phyloP scores from a whole-genome alignment of 1,140 invertebrate genomes.

The Stenopsyche tienmushanensis region DNA sequence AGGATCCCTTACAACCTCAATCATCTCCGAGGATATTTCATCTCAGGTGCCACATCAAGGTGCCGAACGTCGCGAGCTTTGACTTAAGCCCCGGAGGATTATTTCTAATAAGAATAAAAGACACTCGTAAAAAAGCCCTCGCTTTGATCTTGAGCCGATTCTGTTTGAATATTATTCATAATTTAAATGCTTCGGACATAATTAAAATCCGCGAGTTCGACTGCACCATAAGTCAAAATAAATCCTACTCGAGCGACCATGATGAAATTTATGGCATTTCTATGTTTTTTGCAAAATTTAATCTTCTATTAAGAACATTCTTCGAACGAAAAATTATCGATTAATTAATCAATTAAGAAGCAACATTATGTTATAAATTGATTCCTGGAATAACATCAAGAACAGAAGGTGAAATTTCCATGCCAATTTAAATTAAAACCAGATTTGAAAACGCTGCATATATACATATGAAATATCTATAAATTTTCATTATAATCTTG shows the following conservation, averaged over 20 bases:
- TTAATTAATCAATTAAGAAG: no score
- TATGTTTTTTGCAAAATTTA: no score
- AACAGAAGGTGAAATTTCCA: no score
- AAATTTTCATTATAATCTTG: no score
- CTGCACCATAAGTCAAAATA: slow-evolving; percentile 1
- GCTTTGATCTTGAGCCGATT: slow-evolving; percentile 25
- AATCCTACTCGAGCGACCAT: background rate
- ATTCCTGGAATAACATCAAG: no score
- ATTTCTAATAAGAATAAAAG: slow-evolving; percentile 17
- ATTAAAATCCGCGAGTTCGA: background rate
- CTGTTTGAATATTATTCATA: slow-evolving; percentile 17
- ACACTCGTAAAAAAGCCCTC: slow-evolving; percentile 21
- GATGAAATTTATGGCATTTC: background rate
- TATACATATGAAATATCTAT: no score
- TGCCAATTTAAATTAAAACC: no score
- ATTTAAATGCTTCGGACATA: background rate
- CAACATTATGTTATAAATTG: no score
- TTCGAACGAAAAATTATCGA: no score
- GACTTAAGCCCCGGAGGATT: slow-evolving; percentile 34
- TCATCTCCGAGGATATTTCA: slow-evolving; percentile 30
- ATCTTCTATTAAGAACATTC: no score
- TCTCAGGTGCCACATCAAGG: slow-evolving; percentile 39
- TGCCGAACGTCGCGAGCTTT: slow-evolving; percentile 36
- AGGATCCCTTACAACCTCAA: slow-evolving; percentile 22
- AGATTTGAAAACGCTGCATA: no score